phyloP scores from a whole-genome alignment of 2,888 invertebrate species.

The Theretra japonica region DNA sequence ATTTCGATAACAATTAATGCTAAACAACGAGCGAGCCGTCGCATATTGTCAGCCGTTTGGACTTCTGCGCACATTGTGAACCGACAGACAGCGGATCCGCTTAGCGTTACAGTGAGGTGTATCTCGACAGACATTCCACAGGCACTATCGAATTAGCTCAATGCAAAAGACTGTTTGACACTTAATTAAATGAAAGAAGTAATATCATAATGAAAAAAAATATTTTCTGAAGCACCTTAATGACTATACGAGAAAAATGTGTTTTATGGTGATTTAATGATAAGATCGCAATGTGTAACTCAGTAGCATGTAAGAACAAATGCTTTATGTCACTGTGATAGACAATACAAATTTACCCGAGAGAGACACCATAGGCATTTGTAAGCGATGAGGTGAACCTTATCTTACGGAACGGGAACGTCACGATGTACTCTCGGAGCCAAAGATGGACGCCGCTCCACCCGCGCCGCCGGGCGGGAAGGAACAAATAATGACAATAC shows the following conservation, averaged over 20 bases:
- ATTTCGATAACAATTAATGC: conserved; percentile 76
- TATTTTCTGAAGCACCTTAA: conserved; percentile 82
- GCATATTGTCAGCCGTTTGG: conserved; percentile 70
- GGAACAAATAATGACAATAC: conserved; percentile 20
- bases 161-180: conserved; percentile 81
- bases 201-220: conserved; percentile 71
- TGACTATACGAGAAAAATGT: conserved; percentile 72
- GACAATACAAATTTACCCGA: conserved; percentile 77
- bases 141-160: conserved; percentile 80
- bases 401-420: conserved; percentile 58
- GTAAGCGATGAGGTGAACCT: conserved; percentile 54
- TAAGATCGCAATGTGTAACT: conserved; percentile 81
- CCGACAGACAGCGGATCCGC: conserved; percentile 40
- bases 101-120: conserved; percentile 51
- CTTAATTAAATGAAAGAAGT: conserved; percentile 68
- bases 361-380: conserved; percentile 74
- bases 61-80: conserved; percentile 78
- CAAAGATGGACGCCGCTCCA: conserved; percentile 54
- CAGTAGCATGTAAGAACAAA: conserved; percentile 84
- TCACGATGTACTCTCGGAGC: conserved; percentile 57
- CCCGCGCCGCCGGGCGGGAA: conserved; percentile 41
- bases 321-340: conserved; percentile 84
- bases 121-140: conserved; percentile 77
- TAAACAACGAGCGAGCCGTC: conserved; percentile 76
- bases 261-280: conserved; percentile 80